Percentiles rank a stretch among this genome's conserved stretches.
phyloP scores from a whole-genome alignment of 2,113 vertebrate species.

The Oryzias woworae region DNA sequence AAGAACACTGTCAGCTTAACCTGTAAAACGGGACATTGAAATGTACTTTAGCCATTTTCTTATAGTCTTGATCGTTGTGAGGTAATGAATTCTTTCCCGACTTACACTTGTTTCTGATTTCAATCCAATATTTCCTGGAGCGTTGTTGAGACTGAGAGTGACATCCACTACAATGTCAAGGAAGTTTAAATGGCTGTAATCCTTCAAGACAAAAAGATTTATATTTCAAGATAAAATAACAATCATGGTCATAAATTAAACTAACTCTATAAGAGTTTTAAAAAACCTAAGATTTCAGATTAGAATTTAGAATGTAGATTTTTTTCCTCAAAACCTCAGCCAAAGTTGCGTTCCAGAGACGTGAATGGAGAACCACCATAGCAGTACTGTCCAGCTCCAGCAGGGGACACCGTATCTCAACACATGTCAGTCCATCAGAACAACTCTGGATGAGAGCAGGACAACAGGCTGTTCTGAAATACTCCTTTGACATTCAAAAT shows the following conservation, averaged over 20 bases:
- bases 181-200: constrained; percentile 89
- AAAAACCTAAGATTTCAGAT: too few relatives aligned
- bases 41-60: neutral
- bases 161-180: constrained; percentile 84
- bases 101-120: constrained; percentile 70
- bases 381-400: constrained; percentile 86
- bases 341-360: constrained; percentile 88
- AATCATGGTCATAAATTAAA: too few relatives aligned
- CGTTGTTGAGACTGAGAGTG: constrained; percentile 77
- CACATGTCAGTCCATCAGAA: constrained; percentile 78
- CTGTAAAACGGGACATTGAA: constrained; percentile 56
- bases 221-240: neutral
- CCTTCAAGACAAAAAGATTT: constrained; percentile 65
- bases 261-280: too few relatives aligned
- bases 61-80: too few relatives aligned
- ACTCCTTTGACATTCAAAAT: neutral
- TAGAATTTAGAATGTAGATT: too few relatives aligned
- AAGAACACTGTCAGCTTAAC: constrained; percentile 90
- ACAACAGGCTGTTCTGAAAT: neutral
- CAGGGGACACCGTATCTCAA: constrained; percentile 85
- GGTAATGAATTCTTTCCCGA: constrained; percentile 71
- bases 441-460: constrained; percentile 76
- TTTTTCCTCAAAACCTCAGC: constrained; percentile 72
- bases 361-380: constrained; percentile 77
- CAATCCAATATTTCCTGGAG: constrained; percentile 84